Conservation (phyloP, 2,113 vertebrate species). For the Lucifuga dentata region DNA sequence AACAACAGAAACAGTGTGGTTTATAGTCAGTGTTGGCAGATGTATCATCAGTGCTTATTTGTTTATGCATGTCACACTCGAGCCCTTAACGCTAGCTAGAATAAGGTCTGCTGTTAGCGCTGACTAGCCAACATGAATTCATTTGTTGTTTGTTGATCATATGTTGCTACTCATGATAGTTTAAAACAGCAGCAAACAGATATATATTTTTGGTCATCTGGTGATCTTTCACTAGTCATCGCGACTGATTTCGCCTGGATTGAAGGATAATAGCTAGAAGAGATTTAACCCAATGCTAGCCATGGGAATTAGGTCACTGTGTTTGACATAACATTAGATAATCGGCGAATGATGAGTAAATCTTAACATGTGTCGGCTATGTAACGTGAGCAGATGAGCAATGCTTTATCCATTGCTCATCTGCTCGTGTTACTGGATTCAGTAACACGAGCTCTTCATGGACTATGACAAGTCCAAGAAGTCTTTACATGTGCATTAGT, state of each 20-base stretch:
- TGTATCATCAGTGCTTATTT: constrained; percentile 3
- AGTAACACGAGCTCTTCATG: background rate
- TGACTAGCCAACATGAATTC: background rate
- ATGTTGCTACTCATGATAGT: background rate
- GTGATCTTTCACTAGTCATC: too few species aligned
- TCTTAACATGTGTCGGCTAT: constrained; percentile 5
- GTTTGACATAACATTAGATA: constrained; percentile 7
- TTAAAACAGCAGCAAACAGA: background rate
- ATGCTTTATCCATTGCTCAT: background rate
- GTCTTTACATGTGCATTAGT: background rate
- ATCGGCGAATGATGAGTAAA: background rate
- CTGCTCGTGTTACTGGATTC: background rate
- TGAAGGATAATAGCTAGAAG: too few species aligned
- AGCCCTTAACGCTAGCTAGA: constrained; percentile 9
- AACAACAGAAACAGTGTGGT: too few species aligned
- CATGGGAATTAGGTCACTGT: background rate
- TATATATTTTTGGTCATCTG: background rate
- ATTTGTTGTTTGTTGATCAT: background rate
- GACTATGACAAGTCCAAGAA: constrained; percentile 2
- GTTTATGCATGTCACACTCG: constrained; percentile 5
- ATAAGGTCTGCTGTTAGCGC: constrained; percentile 9
- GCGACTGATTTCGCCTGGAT: background rate
- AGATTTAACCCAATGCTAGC: background rate
- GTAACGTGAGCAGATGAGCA: background rate
- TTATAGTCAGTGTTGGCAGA: background rate